Base-by-base conservation (phyloP, 2,797 vertebrate species). In the Leontopithecus rosalia region DNA sequence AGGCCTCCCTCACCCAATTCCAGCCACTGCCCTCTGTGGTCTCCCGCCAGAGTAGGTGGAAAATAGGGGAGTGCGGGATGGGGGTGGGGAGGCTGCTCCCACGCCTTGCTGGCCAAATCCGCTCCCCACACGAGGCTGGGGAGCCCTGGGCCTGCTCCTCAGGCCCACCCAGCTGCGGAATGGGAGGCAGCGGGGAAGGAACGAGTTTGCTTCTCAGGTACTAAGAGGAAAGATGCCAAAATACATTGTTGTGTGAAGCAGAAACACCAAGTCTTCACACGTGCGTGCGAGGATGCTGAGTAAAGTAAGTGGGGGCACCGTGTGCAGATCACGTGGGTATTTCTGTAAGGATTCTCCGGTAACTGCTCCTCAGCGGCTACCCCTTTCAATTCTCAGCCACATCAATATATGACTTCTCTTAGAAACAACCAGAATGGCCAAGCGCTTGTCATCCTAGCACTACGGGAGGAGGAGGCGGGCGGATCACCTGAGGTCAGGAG, bases 41-140 rank as follows among this genome's bases (percentile, higher is more conserved):
- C 1, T 15, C 33, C 26, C 4, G 11, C 41, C 61, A 5, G 8
- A 11, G 1, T 1, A 52, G 6, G 9, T 19, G 17, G 55, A 61
- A 70, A 22, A 8, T 77, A 28, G 0, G 0, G 70, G n/a, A 17
- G 6, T 7, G 43, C 2, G 46, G 46, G 46, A 2, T 41, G 5
- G 10, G 12, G 46, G n/a, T n/a, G n/a, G 2, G 30, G 19, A 2
- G 48, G 55, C 20, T 7, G 2, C 8, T 8, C 0, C 7, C 14
- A 24, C 0, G 11, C 7, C 20, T 28, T 28, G 24, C 4, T 36
- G 72, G 33, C 39, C 90, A 41, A n/a, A 4, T 7, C 41, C 48
- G 8, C 19, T 6, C 36, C 61, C 57, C 11, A 24, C 36, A 30
- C 13, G 39, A 24, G 39, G 50, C 24, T 39, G 22, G 61, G 20